Base-by-base conservation (phyloP, 1,140 invertebrate species). In the Bombus huntii region DNA sequence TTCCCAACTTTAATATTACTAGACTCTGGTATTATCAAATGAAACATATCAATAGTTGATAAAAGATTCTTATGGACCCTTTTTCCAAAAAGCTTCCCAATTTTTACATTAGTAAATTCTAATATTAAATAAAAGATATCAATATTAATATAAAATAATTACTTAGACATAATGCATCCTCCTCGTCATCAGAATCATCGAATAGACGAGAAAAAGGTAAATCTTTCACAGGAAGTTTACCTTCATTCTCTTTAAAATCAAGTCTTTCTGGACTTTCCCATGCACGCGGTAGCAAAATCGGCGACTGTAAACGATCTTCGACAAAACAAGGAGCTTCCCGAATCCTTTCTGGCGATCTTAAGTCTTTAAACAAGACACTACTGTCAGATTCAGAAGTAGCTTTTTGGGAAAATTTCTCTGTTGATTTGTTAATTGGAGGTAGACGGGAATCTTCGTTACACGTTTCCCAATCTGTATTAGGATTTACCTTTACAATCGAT, bases 301-400 rank as follows among this genome's bases (percentile, higher is more conserved):
- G 65, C 28, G 87, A 80, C 1, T 62, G 37, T 22, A 82, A 15
- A 39, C 1, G 15, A 9, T 75, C 15, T 13, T 81, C 31, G 2
- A 37, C 10, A 5, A 12, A 9, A 1, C 1, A 8, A 2, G 70
- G 34, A 1, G 37, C 44, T 4, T 83, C 39, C 28, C 87, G 87
- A 66, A 47, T 15, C 28, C 15, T 73, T 37, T 89, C 88, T n/a
- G 82, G 87, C 12, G 82, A 80, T 44, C 4, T 2, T 22, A 28
- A 18, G 15, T 78, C 66, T 18, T 28, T 15, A 25, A 62, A 83
- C 8, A 83, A 28, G 4, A 22, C 31, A 13, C 3, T 1, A 44
- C 25, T 68, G 2, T 25, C 25, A 12, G 57, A 37, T 5, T 8
- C 28, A 39, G 82, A 22, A 72, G 44, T n/a, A 15, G 9, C 18